Evolutionary conservation across 2,797 vertebrate genomes (phyloP), one percentile per base, ranked within the genome.

Genomic region (Pantherophis alleghaniensis): DNA sequence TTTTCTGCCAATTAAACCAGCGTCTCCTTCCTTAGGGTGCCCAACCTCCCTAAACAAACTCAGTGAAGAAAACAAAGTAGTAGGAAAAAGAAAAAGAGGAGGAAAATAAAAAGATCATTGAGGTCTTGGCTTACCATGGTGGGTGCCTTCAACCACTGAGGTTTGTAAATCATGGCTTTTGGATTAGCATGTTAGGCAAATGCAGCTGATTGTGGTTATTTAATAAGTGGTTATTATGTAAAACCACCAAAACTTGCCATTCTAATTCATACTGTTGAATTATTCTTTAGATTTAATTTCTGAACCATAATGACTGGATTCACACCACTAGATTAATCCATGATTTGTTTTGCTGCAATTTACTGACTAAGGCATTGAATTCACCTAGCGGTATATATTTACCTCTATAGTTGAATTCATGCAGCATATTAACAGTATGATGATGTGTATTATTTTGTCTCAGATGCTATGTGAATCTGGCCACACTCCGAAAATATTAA

Each of bases 1-100:
- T 88, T 61, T 61, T 59, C 47, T 11, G 2, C 91, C 16, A 18
- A 0, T 93, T 63, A 91, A 86, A 90, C 57, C 60, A 91, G 63
- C 37, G 88, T 0, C 0, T 12, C 32, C 28, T 14, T 2, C 47
- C 56, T 88, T 51, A 51, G 47, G 86, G 6, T 13, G 5, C 0
- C 57, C 2, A 55, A 24, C 87, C 90, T n/a, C 56, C 20, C 91
- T 56, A 79, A 92, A 3, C 59, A 61, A 51, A 47, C 42, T 20
- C 92, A 79, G 28, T 51, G 2, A 63, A 86, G 66, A 86, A 94
- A 37, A 74, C 5, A 83, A 53, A 7, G 0, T 2, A 92, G 60
- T 6, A 24, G 55, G 59, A 61, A 93, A 60, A 66, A 2, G 53
- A 86, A 79, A 74, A 83, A 83, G 37, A 47, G 37, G 20, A 42